Evolutionary conservation across 2,797 vertebrate species (phyloP), one percentile per base, ranked within the genome.

Genomic region (Acanthurus tractus): DNA sequence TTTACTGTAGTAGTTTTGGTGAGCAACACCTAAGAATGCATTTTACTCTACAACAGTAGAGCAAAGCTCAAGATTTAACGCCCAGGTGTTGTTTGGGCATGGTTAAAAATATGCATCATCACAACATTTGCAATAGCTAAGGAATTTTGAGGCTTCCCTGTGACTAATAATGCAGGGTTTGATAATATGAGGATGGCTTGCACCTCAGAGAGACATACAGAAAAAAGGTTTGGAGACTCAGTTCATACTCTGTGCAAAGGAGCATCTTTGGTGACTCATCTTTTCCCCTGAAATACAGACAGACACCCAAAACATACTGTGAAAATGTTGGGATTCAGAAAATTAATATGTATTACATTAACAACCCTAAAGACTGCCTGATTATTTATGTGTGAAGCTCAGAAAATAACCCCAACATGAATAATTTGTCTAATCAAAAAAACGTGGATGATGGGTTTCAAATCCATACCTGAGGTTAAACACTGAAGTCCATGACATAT

Each of bases 181-280:
- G 36, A 58, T 42, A 52, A 38, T 70, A 57, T 72, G 57, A 52
- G 25, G 2, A 55, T 40, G 53, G n/a, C 54, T 40, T 45, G n/a
- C 49, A 66, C 42, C 44, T 64, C 17, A 63, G 73, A 56, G 25
- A 44, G 55, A 70, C 18, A 49, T 29, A 72, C 48, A 46, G 4
- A 13, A 63, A 46, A 34, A 20, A 48, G 44, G 70, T 38, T 40
- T 20, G 45, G 42, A 58, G 48, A 42, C 18, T 10, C 8, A 6
- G 44, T 53, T 45, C 20, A 48, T 14, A 55, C 38, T 10, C 48
- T 12, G 48, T 61, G 25, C 9, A 49, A 34, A 63, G 48, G 52
- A 38, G 13, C 14, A 72, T 68, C 56, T 49, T 69, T 12, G 4
- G 22, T 42, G 29, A 75, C 49, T 62, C 14, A 45, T 46, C 50